A percentile compares a stretch with the other conserved stretches of the same genome.
Evolutionary conservation across 1,140 invertebrate species (phyloP).

Genomic region (Drosophila dunni): DNA sequence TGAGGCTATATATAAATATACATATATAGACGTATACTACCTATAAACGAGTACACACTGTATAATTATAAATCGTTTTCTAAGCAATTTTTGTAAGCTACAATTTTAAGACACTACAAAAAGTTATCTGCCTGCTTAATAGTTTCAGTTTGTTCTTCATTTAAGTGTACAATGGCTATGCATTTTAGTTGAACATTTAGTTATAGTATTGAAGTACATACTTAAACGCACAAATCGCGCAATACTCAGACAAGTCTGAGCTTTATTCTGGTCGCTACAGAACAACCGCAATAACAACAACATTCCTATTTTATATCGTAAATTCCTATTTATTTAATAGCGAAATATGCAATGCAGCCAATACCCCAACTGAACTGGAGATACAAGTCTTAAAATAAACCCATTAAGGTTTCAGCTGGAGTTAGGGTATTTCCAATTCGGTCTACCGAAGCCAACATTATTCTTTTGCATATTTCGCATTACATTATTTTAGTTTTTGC

Average conservation of each 20-base stretch:
- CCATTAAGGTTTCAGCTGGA: not conserved
- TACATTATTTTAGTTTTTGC: constrained; percentile 30
- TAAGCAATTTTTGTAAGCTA: constrained; percentile 69
- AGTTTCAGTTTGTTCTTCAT: constrained; percentile 8
- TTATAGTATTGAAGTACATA: constrained; percentile 23
- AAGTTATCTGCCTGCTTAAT: constrained; percentile 14
- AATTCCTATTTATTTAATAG: constrained; percentile 2
- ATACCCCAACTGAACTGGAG: not conserved
- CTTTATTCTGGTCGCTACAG: constrained; percentile 25
- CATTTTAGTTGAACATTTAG: constrained; percentile 50
- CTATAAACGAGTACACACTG: constrained; percentile 25
- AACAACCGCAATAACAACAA: constrained; percentile 33
- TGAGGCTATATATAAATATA: constrained; percentile 41
- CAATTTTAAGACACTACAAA: constrained; percentile 18
- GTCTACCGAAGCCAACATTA: not conserved
- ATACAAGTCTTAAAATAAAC: not conserved
- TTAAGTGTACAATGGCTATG: constrained; percentile 14
- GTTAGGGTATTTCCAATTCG: not conserved
- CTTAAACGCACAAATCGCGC: constrained; percentile 46
- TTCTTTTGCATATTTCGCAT: not conserved
- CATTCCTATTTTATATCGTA: constrained; percentile 66
- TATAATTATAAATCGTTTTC: constrained; percentile 59
- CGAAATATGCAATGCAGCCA: not conserved
- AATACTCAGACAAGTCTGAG: constrained; percentile 27
- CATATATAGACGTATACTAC: constrained; percentile 22